Evolutionary conservation across 1,140 invertebrate genomes (phyloP), one percentile per base, ranked within the genome.

Genomic region (Pectinophora gossypiella): DNA sequence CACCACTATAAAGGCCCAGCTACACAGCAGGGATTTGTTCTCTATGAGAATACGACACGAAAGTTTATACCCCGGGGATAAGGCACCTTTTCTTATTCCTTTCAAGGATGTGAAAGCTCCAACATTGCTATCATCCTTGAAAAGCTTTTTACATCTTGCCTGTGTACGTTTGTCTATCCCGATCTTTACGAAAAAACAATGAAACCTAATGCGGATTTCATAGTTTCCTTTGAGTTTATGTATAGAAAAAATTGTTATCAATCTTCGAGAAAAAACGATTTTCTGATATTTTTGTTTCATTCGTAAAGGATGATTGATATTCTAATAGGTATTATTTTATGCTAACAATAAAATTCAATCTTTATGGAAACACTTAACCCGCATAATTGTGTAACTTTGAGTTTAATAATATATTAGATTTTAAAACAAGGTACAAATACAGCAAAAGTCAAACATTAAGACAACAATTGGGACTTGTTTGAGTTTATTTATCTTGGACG

Each of bases 401-500:
- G n/a, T n/a, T n/a, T n/a, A n/a, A n/a, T n/a, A n/a, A 3, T 3
- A 32, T 32, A 3, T 32, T 32, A n/a, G 2, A 1, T 32, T 7
- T n/a, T n/a, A 32, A 32, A 32, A 32, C n/a, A 32, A 32, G 9
- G 9, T 32, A 12, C 27, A 9, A 32, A 32, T 32, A n/a, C n/a
- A n/a, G n/a, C n/a, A 32, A 32, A 32, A 32, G 27, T 12, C 27
- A 9, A 32, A 32, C 27, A 32, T 12, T 32, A n/a, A 9, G 27
- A 32, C 27, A 32, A 32, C 27, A 32, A 32, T 32, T 9, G n/a
- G 27, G 61, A 59, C 58, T 56, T 64, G n/a, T n/a, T n/a, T n/a
- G n/a, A n/a, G 59, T 73, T 74, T 77, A 75, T 76, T 77, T 73
- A 73, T 67, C 63, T 59, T 59, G 56, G 58, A 61, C 68, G 59